Conservation (phyloP, 1,140 invertebrate genomes). For the Druon quercuslanigerum region DNA sequence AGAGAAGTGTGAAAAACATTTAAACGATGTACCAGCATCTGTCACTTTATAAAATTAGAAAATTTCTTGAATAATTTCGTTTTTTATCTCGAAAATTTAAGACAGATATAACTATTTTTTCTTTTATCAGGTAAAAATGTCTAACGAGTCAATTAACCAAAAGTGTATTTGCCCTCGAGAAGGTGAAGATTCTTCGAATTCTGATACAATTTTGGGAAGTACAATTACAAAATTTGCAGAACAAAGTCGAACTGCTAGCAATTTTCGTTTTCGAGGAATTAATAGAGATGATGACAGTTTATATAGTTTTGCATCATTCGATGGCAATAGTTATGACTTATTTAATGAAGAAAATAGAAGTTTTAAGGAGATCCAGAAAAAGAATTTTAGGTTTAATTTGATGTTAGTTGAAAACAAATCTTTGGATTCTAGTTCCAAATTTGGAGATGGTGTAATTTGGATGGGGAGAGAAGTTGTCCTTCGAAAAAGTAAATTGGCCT, state of each 20-base stretch:
- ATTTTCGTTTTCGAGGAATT: background rate
- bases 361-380: background rate
- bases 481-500: background rate
- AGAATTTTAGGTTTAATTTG: background rate
- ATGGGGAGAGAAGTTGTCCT: background rate
- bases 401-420: background rate
- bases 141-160: background rate
- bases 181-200: conserved; percentile 7
- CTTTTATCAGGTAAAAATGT: background rate
- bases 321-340: background rate
- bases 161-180: background rate
- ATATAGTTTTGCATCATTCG: conserved; percentile 4
- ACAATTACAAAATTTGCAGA: conserved; percentile 12
- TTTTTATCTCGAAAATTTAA: background rate
- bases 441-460: background rate
- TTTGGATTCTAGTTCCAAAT: background rate
- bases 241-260: background rate
- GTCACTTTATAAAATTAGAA: background rate
- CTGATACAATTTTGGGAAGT: conserved; percentile 6
- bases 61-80: background rate
- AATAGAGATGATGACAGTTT: conserved; percentile 14
- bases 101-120: background rate
- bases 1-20: conserved; percentile 11
- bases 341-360: background rate
- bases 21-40: background rate